Percentiles rank a stretch among this genome's conserved stretches.
Conservation (phyloP, 2,797 vertebrate genomes). For the Phrynocephalus guinanensis region DNA sequence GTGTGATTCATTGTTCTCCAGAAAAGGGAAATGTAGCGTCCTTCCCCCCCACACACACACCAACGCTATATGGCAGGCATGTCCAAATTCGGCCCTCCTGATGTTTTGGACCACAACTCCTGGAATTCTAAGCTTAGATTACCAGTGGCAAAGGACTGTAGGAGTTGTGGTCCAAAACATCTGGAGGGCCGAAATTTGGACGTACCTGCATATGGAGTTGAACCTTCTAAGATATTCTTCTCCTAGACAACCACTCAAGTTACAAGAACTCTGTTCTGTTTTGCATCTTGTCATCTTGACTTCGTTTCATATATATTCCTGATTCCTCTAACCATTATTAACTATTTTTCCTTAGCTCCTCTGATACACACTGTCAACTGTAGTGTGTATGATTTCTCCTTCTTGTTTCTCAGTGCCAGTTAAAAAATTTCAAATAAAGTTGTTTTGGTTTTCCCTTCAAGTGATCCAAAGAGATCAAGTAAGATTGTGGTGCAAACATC, state of each 20-base stretch:
- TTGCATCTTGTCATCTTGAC: background rate
- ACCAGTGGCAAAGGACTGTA: too few species aligned
- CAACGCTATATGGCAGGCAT: too few species aligned
- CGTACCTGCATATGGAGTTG: background rate
- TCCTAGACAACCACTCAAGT: background rate
- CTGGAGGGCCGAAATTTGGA: too few species aligned
- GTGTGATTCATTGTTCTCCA: background rate
- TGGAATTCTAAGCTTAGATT: too few species aligned
- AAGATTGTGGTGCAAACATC: background rate
- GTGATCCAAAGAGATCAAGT: background rate
- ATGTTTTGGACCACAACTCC: too few species aligned
- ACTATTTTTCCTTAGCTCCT: background rate
- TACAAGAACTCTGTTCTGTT: background rate
- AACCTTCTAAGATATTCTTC: background rate
- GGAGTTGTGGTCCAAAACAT: too few species aligned
- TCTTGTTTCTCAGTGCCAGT: background rate
- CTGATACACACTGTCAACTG: background rate
- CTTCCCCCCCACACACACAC: too few species aligned
- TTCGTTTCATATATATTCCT: background rate
- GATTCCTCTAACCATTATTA: background rate
- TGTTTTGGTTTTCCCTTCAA: conserved; percentile 1
- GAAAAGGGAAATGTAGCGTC: background rate
- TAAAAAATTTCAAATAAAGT: background rate
- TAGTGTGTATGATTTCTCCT: background rate
- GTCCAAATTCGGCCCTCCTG: too few species aligned